Percentiles rank a stretch among this genome's conserved stretches.
Evolutionary conservation across 2,888 invertebrate genomes (phyloP).

Genomic region (Prosopocoilus inquinatus): DNA sequence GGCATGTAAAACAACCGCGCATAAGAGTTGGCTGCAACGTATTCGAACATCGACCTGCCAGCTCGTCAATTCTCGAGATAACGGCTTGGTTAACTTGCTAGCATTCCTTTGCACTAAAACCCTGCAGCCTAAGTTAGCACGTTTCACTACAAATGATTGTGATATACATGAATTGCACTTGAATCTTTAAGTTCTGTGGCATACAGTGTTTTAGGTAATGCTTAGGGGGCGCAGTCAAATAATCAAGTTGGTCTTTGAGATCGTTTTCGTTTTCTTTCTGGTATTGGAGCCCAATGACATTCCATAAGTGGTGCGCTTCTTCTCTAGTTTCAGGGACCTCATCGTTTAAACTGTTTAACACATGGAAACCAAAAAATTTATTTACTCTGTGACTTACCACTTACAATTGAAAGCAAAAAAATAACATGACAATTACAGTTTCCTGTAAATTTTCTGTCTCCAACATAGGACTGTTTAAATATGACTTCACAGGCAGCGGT

Average conservation of each 20-base stretch:
- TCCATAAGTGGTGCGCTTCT: conserved; percentile 66
- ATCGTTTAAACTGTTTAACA: conserved; percentile 66
- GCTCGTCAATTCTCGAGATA: conserved; percentile 68
- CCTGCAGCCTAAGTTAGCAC: conserved; percentile 89
- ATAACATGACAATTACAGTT: too few relatives aligned
- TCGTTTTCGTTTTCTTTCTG: conserved; percentile 85
- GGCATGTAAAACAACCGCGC: conserved; percentile 68
- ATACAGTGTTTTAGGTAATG: conserved; percentile 72
- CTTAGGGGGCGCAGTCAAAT: conserved; percentile 61
- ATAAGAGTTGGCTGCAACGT: conserved; percentile 72
- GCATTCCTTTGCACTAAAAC: conserved; percentile 73
- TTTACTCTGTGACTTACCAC: too few relatives aligned
- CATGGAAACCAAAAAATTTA: neutral
- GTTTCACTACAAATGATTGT: conserved; percentile 52
- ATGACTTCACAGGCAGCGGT: too few relatives aligned
- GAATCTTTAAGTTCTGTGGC: conserved; percentile 15
- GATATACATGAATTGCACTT: neutral
- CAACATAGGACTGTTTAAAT: too few relatives aligned
- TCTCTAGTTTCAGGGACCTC: conserved; percentile 70
- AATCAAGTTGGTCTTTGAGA: conserved; percentile 79
- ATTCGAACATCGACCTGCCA: conserved; percentile 72
- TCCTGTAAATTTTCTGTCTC: too few relatives aligned
- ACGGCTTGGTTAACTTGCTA: conserved; percentile 69
- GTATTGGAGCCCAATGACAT: conserved; percentile 72
- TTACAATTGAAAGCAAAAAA: too few relatives aligned